phyloP scores from a whole-genome alignment of 2,797 vertebrate genomes.

The Masticophis lateralis region DNA sequence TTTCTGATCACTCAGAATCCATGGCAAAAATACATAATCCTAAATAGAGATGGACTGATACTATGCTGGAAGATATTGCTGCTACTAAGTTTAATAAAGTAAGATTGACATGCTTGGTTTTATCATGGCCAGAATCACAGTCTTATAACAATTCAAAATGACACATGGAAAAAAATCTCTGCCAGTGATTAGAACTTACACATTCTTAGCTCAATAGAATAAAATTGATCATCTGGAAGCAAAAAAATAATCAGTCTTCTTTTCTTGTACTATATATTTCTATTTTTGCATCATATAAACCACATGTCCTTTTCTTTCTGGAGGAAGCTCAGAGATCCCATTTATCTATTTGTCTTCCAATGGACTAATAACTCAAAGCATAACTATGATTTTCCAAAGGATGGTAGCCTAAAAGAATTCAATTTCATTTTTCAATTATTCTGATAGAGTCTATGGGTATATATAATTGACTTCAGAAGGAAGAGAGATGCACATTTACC shows the following conservation, averaged over 20 bases:
- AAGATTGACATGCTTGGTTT: constrained; percentile 67
- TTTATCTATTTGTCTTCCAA: neutral
- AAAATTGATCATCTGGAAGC: constrained; percentile 21
- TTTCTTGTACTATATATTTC: neutral
- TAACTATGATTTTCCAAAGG: neutral
- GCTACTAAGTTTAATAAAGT: constrained; percentile 73
- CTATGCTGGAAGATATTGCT: constrained; percentile 56
- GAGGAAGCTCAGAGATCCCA: neutral
- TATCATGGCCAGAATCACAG: constrained; percentile 62
- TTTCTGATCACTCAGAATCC: constrained; percentile 53
- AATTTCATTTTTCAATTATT: neutral
- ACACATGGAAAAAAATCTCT: constrained; percentile 45
- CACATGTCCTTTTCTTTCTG: neutral
- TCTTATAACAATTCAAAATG: constrained; percentile 63
- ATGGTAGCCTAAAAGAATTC: neutral
- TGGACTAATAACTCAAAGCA: neutral
- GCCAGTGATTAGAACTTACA: constrained; percentile 26
- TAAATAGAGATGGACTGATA: constrained; percentile 71
- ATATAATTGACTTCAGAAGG: too few relatives aligned
- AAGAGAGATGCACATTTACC: too few relatives aligned
- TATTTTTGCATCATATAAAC: neutral
- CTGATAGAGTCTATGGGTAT: neutral
- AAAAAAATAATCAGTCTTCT: constrained; percentile 5
- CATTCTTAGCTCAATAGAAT: neutral
- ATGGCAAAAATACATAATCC: constrained; percentile 57